Evolutionary conservation across 1,140 invertebrate species (phyloP).

Genomic region (Drosophila pseudoananassae): DNA sequence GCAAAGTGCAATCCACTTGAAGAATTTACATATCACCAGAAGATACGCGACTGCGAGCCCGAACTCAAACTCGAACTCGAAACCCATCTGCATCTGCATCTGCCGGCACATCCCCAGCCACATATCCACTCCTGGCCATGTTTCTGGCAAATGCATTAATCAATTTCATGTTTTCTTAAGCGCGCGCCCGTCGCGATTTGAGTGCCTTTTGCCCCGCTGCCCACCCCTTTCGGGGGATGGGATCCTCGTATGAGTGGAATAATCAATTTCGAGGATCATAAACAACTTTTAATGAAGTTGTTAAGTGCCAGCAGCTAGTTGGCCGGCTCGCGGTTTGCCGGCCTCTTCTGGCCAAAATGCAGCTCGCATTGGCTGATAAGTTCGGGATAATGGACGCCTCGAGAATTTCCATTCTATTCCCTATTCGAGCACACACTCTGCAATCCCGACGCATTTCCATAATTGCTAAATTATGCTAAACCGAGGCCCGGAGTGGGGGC

Average conservation of each 20-base stretch:
- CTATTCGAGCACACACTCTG: neutral
- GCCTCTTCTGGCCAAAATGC: slow-evolving; percentile 54
- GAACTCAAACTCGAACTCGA: neutral
- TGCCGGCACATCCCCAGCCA: slow-evolving; percentile 3
- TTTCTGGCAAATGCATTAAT: slow-evolving; percentile 83
- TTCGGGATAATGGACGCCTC: slow-evolving; percentile 62
- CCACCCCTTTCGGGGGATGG: neutral
- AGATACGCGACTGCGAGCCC: slow-evolving; percentile 50
- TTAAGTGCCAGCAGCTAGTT: slow-evolving; percentile 82
- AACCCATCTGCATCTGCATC: slow-evolving; percentile 13
- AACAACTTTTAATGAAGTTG: slow-evolving; percentile 84
- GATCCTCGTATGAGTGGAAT: slow-evolving; percentile 74
- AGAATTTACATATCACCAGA: slow-evolving; percentile 82
- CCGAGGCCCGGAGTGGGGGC: neutral
- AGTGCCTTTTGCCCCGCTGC: slow-evolving; percentile 47
- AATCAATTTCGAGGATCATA: slow-evolving; percentile 84
- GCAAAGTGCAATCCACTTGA: slow-evolving; percentile 82
- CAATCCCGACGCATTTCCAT: slow-evolving; percentile 68
- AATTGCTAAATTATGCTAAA: slow-evolving; percentile 80
- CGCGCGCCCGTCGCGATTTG: slow-evolving; percentile 75
- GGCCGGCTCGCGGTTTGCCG: slow-evolving; percentile 25
- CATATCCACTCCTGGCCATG: slow-evolving; percentile 44
- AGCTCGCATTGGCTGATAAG: slow-evolving; percentile 56
- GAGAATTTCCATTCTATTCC: slow-evolving; percentile 14
- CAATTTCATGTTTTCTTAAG: slow-evolving; percentile 84